Evolutionary conservation across 2,113 vertebrate genomes (phyloP).

Genomic region (Rhinichthys klamathensis): DNA sequence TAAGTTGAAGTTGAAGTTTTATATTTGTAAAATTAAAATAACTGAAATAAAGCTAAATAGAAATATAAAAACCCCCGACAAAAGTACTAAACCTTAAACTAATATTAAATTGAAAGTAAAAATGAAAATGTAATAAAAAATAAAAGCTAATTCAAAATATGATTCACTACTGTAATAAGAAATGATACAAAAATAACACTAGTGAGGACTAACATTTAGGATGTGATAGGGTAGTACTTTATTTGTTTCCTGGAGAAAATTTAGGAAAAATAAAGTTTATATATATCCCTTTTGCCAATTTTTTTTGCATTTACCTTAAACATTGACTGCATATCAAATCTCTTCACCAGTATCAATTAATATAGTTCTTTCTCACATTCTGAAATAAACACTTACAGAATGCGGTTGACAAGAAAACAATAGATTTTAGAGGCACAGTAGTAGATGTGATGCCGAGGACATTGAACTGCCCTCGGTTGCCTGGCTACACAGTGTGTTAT

Average conservation of each 20-base stretch:
- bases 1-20: background rate
- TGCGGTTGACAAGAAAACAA: background rate
- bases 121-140: too few relatives aligned
- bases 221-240: too few relatives aligned
- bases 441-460: background rate
- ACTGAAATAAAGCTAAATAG: background rate
- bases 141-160: too few relatives aligned
- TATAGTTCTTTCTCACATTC: background rate
- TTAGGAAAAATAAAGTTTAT: too few relatives aligned
- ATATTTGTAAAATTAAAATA: background rate
- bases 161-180: too few relatives aligned
- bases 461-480: background rate
- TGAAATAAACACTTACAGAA: background rate
- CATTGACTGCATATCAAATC: background rate
- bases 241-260: background rate
- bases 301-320: background rate
- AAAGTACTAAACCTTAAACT: too few relatives aligned
- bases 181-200: too few relatives aligned
- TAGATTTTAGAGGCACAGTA: background rate
- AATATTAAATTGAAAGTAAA: too few relatives aligned
- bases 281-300: background rate
- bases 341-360: background rate
- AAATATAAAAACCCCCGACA: background rate
- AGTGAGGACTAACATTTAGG: too few relatives aligned
- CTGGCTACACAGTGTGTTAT: background rate